Conservation (phyloP, 2,797 vertebrate genomes). For the Morelia viridis region DNA sequence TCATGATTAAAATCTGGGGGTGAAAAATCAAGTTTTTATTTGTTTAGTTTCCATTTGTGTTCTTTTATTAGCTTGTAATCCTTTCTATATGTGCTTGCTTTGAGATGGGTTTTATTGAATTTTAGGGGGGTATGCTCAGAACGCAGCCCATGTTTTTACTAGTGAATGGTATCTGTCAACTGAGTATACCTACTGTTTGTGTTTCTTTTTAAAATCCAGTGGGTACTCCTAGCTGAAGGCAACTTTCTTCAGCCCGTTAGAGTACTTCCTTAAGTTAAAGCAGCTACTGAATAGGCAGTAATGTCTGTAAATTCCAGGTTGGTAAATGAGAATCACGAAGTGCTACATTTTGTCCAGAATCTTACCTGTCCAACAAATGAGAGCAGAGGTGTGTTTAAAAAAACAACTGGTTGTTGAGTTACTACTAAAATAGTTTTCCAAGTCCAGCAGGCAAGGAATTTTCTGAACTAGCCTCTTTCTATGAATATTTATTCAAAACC, state of each 20-base stretch:
- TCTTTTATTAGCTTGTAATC: neutral
- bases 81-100: neutral
- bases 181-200: neutral
- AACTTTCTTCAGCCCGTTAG: neutral
- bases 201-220: neutral
- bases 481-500: neutral
- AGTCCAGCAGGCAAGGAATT: neutral
- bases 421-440: neutral
- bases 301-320: neutral
- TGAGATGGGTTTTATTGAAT: neutral
- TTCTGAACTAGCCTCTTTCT: neutral
- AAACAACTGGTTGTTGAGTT: neutral
- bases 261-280: neutral
- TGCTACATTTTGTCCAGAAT: neutral
- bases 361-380: neutral
- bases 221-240: neutral
- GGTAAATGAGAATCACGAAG: neutral
- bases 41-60: neutral
- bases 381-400: neutral
- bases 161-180: neutral
- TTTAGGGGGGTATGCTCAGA: neutral
- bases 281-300: neutral
- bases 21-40: neutral
- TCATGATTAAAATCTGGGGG: neutral
- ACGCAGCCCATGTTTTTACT: neutral